Evolutionary conservation across 2,888 invertebrate species (phyloP).

Genomic region (Ophion ellenae): DNA sequence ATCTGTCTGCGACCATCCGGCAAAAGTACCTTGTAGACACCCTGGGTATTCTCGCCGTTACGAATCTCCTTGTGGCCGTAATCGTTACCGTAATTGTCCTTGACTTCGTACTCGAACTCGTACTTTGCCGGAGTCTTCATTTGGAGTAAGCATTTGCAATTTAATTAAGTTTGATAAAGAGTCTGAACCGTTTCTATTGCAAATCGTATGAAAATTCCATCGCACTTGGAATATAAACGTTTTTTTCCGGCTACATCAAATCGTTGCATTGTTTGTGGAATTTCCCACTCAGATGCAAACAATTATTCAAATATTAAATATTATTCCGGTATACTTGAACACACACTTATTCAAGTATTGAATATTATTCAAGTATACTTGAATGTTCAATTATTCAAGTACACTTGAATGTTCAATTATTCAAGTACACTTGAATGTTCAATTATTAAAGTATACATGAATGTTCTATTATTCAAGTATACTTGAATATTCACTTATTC

Average conservation of each 20-base stretch:
- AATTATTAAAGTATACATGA: no score
- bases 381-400: no score
- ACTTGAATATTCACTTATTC: no score
- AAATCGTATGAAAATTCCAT: not conserved
- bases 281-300: not conserved
- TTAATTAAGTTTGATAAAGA: not conserved
- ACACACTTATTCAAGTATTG: no score
- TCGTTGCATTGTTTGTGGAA: not conserved
- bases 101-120: slow-evolving; percentile 81
- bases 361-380: no score
- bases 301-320: not conserved
- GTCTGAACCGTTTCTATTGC: not conserved
- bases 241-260: no score
- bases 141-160: not conserved
- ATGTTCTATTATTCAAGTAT: no score
- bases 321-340: not conserved
- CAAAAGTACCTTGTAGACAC: slow-evolving; percentile 82
- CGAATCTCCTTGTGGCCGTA: slow-evolving; percentile 83
- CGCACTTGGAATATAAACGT: not conserved
- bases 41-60: slow-evolving; percentile 81
- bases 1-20: slow-evolving; percentile 85
- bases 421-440: no score
- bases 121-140: slow-evolving; percentile 79
- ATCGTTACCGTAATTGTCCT: slow-evolving; percentile 81
- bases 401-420: no score